Evolutionary conservation across 2,888 invertebrate genomes (phyloP).

Genomic region (Cheiracanthium punctorium): DNA sequence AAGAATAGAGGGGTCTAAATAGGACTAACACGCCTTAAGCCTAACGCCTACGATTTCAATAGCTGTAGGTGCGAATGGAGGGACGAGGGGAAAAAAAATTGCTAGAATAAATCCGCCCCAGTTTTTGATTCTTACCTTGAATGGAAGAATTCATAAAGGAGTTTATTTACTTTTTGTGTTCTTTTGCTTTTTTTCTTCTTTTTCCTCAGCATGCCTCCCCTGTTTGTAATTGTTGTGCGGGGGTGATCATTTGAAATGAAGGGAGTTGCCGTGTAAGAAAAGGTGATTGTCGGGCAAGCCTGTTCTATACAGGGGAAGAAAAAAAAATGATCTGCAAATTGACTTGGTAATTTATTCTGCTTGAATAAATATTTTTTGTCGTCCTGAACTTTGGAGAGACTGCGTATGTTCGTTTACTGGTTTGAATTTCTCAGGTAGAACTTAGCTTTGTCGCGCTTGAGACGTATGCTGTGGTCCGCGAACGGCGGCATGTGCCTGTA

Average conservation of each 20-base stretch:
- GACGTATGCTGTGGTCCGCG: too few relatives aligned
- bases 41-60: constrained; percentile 54
- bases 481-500: too few relatives aligned
- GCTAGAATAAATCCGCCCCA: constrained; percentile 32
- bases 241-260: not conserved
- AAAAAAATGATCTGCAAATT: constrained; percentile 5
- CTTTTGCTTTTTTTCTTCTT: too few relatives aligned
- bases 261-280: not conserved
- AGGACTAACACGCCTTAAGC: constrained; percentile 58
- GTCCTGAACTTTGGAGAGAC: too few relatives aligned
- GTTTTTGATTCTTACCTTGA: constrained; percentile 21
- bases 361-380: not conserved
- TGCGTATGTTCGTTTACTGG: too few relatives aligned
- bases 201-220: not conserved
- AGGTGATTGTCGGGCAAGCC: not conserved
- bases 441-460: too few relatives aligned
- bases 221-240: constrained; percentile 4
- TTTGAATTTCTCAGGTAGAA: too few relatives aligned
- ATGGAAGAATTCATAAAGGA: constrained; percentile 35
- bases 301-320: not conserved
- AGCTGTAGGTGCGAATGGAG: constrained; percentile 42
- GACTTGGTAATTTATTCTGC: not conserved
- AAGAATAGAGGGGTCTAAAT: constrained; percentile 61
- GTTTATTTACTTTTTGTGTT: constrained; percentile 7
- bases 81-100: constrained; percentile 27